Conservation (phyloP, 2,888 invertebrate genomes). For the Oscheius sp. region DNA sequence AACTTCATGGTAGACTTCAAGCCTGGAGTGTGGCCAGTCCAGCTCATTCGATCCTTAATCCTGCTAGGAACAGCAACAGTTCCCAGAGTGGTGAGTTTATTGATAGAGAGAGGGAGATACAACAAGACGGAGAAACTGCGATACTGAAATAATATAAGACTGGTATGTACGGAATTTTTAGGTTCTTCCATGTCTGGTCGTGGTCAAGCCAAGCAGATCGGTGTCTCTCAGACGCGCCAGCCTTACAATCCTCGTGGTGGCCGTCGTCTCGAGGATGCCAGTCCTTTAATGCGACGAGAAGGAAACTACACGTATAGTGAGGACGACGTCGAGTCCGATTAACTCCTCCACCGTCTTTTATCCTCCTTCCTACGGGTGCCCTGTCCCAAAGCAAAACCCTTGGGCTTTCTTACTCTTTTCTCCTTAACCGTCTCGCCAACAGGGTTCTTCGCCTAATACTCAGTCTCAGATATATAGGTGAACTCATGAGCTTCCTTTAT, state of each 20-base stretch:
- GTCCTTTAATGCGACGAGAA: conserved; percentile 63
- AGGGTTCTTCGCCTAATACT: conserved; percentile 18
- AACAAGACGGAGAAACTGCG: no score
- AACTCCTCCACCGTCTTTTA: not conserved
- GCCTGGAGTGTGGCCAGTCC: conserved; percentile 62
- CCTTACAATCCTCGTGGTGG: conserved; percentile 25
- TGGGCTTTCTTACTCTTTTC: conserved; percentile 4
- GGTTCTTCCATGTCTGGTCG: conserved; percentile 55
- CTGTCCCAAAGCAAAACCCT: not conserved
- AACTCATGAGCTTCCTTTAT: conserved; percentile 17
- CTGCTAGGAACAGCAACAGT: conserved; percentile 48
- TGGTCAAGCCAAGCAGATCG: conserved; percentile 5
- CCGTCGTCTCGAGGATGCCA: conserved; percentile 54
- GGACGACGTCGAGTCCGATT: conserved; percentile 36
- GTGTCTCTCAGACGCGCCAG: conserved; percentile 24
- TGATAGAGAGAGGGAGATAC: not conserved
- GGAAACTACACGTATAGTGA: conserved; percentile 61
- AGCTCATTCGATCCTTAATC: conserved; percentile 60
- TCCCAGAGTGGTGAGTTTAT: conserved; percentile 50
- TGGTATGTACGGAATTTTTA: conserved; percentile 23
- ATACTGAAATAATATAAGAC: not conserved
- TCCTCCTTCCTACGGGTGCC: conserved; percentile 16
- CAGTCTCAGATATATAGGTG: conserved; percentile 14
- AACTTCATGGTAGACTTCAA: conserved; percentile 85
- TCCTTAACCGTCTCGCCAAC: not conserved